phyloP scores from a whole-genome alignment of 2,113 vertebrate genomes.

The Dasypus novemcinctus region DNA sequence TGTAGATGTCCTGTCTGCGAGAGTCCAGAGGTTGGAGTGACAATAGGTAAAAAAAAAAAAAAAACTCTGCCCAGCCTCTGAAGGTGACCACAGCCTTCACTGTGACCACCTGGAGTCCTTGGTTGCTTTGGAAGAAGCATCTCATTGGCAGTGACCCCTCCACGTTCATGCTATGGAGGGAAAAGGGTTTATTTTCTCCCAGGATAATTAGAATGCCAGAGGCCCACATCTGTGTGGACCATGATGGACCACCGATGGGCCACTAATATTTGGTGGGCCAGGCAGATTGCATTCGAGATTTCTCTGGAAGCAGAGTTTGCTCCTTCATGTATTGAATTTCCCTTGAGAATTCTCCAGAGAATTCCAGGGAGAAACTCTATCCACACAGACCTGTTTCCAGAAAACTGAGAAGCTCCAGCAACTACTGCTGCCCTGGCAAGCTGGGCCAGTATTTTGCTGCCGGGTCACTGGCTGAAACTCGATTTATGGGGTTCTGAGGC shows the following conservation, averaged over 20 bases:
- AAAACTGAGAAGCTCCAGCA: neutral
- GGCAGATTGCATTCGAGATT: neutral
- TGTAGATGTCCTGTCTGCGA: slow-evolving; percentile 35
- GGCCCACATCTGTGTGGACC: slow-evolving; percentile 42
- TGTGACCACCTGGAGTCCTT: neutral
- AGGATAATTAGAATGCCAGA: neutral
- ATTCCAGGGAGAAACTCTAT: neutral
- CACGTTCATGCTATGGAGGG: neutral
- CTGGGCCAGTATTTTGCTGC: neutral
- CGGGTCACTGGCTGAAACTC: neutral
- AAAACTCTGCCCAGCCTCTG: neutral
- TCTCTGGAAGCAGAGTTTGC: neutral
- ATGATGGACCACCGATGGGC: neutral
- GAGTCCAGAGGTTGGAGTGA: slow-evolving; percentile 54
- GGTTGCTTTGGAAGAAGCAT: neutral
- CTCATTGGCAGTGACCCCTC: neutral
- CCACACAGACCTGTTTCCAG: neutral
- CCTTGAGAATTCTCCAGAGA: neutral
- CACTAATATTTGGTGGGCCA: neutral
- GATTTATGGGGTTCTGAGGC: neutral
- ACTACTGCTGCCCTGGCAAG: neutral
- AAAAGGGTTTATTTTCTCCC: neutral
- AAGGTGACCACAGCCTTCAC: neutral
- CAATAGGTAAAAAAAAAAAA: slow-evolving; percentile 4
- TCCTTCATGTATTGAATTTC: neutral